phyloP scores from a whole-genome alignment of 2,113 vertebrate species.

The Anguilla japonica region DNA sequence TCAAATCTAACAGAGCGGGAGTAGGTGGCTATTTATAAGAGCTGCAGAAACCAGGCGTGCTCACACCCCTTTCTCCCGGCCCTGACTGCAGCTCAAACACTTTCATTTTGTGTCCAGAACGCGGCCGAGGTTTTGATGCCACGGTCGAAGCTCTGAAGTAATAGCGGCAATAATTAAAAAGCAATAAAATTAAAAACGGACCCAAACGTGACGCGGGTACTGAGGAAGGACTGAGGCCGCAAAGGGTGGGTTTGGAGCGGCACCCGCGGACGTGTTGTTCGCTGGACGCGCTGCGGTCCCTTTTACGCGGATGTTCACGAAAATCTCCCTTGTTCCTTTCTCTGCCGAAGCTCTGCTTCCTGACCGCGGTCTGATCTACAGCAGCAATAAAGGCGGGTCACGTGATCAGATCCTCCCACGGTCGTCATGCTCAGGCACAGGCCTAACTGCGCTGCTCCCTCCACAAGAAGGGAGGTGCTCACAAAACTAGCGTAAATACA shows the following conservation, averaged over 20 bases:
- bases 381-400: constrained; percentile 3
- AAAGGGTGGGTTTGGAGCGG: neutral
- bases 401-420: neutral
- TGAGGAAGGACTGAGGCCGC: neutral
- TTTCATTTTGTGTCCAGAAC: neutral
- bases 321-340: neutral
- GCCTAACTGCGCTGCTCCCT: neutral
- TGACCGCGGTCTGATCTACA: neutral
- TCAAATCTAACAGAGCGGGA: constrained; percentile 38
- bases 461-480: neutral
- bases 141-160: neutral
- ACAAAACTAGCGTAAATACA: neutral
- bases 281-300: neutral
- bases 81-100: neutral
- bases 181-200: neutral
- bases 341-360: neutral
- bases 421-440: neutral
- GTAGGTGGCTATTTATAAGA: constrained; percentile 39
- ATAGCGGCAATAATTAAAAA: neutral
- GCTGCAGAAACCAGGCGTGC: neutral
- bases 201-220: neutral
- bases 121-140: neutral
- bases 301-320: neutral
- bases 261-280: neutral
- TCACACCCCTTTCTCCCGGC: neutral